Evolutionary conservation across 2,888 invertebrate species (phyloP), one percentile per base, ranked within the genome.

Genomic region (Stenolophus ochropezus): DNA sequence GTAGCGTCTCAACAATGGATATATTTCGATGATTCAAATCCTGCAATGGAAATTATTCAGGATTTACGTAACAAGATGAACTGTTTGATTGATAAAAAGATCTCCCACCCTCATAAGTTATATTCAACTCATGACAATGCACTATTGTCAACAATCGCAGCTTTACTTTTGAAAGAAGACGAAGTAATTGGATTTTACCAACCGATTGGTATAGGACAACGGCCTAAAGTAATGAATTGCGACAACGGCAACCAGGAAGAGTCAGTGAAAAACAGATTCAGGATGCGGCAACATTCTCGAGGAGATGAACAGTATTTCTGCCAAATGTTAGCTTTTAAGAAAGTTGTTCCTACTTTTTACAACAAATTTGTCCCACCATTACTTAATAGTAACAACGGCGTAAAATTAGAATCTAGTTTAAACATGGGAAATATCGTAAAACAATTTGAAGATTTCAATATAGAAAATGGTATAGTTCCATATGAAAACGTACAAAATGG

Each of bases 151-250:
- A 91, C 94, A 0, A 90, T 95, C 0, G 93, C 94, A 0, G 91
- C 91, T 82, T 92, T 95, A 0, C 88, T 96, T 61, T 93, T 92
- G 5, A 91, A 92, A 0, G 96, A 96, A 86, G 96, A 96, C 86
- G 92, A 92, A 84, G 91, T 92, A 5, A 91, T 93, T 6, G 94
- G 94, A 0, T 88, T 96, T 3, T 92, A 91, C 78, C 94, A 94
- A 85, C 96, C 96, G 0, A 89, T 91, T 4, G 95, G 95, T 0
- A 93, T 96, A 82, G 96, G 96, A 0, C 94, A 94, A 87, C 90
- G 94, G 74, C 96, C 96, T 0, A 92, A 93, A 84, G 94, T 94
- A 1, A 69, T 69, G 65, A 69, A 69, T 27, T 65, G 61, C 14
- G 27, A 8, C 14, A 33, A 69, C 8, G 65, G 65, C 18, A 33